Evolutionary conservation across 2,113 vertebrate species (phyloP).

Genomic region (Pituophis catenifer): DNA sequence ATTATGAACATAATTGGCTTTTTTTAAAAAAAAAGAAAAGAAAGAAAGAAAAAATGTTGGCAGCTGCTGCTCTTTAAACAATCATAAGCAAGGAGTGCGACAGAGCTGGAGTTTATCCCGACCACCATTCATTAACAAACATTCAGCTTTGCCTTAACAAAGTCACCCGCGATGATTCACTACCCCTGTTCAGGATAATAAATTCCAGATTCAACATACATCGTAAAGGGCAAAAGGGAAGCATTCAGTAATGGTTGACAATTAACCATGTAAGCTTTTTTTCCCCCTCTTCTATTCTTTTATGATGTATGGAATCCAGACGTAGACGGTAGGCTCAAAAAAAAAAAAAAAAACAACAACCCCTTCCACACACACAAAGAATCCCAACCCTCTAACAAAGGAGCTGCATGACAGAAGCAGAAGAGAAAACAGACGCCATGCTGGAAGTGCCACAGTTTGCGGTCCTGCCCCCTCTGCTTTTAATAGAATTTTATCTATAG

Average conservation of each 20-base stretch:
- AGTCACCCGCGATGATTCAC: conserved; percentile 37
- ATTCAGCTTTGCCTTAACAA: conserved; percentile 34
- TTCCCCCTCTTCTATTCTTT: conserved; percentile 24
- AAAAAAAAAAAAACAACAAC: background rate
- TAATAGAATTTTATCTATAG: background rate
- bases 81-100: conserved; percentile 16
- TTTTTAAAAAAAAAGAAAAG: background rate
- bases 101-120: conserved; percentile 37
- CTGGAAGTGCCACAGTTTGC: background rate
- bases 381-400: background rate
- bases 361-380: too few relatives aligned
- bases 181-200: conserved; percentile 15
- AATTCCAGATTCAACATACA: conserved; percentile 26
- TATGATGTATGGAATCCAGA: conserved; percentile 17
- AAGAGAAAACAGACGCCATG: background rate
- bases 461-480: background rate
- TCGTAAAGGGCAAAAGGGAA: conserved; percentile 42
- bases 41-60: conserved; percentile 10
- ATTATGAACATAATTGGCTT: conserved; percentile 44
- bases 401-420: background rate
- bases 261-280: conserved; percentile 42
- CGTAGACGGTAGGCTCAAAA: conserved; percentile 9
- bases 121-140: conserved; percentile 43
- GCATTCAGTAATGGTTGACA: conserved; percentile 22
- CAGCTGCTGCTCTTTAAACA: conserved; percentile 50